Evolutionary conservation across 1,140 invertebrate genomes (phyloP).

Genomic region (Sitophilus oryzae): DNA sequence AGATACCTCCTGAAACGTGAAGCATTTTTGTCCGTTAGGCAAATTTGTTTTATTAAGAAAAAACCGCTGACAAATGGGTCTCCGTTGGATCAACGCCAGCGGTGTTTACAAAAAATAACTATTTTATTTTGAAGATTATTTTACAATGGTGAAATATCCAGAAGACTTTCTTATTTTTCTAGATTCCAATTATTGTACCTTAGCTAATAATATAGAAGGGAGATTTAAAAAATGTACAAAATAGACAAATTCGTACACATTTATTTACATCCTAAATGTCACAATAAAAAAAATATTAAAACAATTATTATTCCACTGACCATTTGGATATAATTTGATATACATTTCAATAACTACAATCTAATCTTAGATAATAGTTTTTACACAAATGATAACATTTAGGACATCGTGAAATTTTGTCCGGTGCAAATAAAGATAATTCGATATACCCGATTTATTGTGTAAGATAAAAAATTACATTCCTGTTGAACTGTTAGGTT

Average conservation of each 20-base stretch:
- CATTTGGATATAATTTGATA: constrained; percentile 1
- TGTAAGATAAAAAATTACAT: not conserved
- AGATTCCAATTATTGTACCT: too few relatives aligned
- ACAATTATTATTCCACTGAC: constrained; percentile 4
- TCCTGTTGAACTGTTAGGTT: not conserved
- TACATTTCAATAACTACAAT: not conserved
- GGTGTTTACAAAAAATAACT: too few relatives aligned
- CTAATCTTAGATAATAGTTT: constrained; percentile 1
- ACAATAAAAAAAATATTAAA: constrained; percentile 2
- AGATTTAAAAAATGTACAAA: too few relatives aligned
- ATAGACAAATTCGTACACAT: not conserved
- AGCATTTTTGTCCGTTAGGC: too few relatives aligned
- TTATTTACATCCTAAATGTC: constrained; percentile 2
- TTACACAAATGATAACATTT: not conserved
- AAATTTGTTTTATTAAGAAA: too few relatives aligned
- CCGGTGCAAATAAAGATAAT: not conserved
- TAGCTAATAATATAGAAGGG: not conserved
- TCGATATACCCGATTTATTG: not conserved
- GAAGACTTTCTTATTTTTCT: too few relatives aligned
- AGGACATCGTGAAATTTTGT: not conserved
- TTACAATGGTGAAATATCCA: too few relatives aligned
- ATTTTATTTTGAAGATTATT: too few relatives aligned
- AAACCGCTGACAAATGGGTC: too few relatives aligned
- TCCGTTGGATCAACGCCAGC: too few relatives aligned
- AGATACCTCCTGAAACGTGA: too few relatives aligned